These are phyloP conservation scores for Epinotia nisella DNA, from an alignment of 2,888 invertebrate genomes.

Conservation along the genomic window DNA sequence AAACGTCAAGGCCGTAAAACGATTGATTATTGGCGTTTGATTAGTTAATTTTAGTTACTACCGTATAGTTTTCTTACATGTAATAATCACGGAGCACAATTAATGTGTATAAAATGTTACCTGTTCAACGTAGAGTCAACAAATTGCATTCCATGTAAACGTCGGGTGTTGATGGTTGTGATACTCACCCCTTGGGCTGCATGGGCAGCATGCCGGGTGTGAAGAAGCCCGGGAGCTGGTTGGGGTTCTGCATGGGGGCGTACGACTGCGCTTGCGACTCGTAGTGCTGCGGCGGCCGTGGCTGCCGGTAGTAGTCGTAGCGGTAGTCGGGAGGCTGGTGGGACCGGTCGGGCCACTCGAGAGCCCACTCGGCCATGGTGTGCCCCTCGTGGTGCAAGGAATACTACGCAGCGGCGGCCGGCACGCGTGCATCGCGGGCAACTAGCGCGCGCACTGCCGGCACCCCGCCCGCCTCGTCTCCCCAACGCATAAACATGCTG, in stretches of 20 bases:
- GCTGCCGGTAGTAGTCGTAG: conserved; percentile 44
- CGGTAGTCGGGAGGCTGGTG: conserved; percentile 54
- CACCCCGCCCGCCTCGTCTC: conserved; percentile 60
- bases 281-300: conserved; percentile 43
- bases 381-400: conserved; percentile 47
- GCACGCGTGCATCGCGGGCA: conserved; percentile 69
- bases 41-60: not conserved
- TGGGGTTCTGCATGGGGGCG: conserved; percentile 43
- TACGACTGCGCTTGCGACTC: conserved; percentile 50
- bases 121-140: not conserved
- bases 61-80: not conserved
- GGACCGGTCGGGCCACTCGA: conserved; percentile 56
- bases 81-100: not conserved
- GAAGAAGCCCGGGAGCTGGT: conserved; percentile 48
- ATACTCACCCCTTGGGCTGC: conserved; percentile 49
- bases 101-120: not conserved
- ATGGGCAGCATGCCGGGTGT: conserved; percentile 44
- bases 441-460: conserved; percentile 71
- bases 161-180: not conserved
- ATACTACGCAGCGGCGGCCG: conserved; percentile 58
- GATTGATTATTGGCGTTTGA: conserved; percentile 5
- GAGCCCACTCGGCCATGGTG: conserved; percentile 67
- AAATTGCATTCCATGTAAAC: not conserved
- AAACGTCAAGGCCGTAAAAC: conserved; percentile 7
- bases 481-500: conserved; percentile 75